Evolutionary conservation across 2,797 vertebrate genomes (phyloP), one percentile per base, ranked within the genome.

Genomic region (Hipposideros larvatus): DNA sequence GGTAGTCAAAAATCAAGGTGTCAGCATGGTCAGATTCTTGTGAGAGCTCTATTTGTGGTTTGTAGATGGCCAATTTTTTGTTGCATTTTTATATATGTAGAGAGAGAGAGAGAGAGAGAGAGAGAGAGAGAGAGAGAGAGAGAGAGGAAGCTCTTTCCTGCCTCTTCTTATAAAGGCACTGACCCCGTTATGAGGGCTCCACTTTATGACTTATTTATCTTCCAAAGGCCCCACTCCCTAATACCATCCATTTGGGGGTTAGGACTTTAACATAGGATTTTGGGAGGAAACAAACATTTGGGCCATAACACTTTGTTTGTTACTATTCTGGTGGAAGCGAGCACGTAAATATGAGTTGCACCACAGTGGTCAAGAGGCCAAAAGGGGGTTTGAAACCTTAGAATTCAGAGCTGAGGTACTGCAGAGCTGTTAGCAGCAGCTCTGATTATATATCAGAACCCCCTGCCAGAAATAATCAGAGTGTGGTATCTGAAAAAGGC

Each of bases 381-480:
- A 78, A 78, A 65, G 4, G 0, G 10, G 75, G 14, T 87, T 90
- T 63, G 15, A 43, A 91, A 84, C 5, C 61, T 74, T 31, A 41
- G 34, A 83, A 46, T 85, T 11, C 53, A 87, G 57, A 66, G 59
- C 55, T 43, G 24, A 94, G 75, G 28, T 31, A 41, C 16, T 41
- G 15, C 61, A 79, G 80, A 68, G 41, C 57, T 46, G 8, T 16
- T 68, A 53, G 90, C 59, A 90, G 71, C 48, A 59, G 53, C 51
- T 92, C 59, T 93, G 93, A 92, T 93, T 96, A 73, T 28, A 80
- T 59, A 80, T 89, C 53, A 48, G 68, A 87, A 79, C 26, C 55
- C 74, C 65, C 71, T 94, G 95, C 95, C 96, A 95, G 96, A 95
- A 97, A 94, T 93, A 97, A 96, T 46, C 94, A 93, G 93, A 97